Conservation (phyloP, 2,888 invertebrate species). For the Tetramorium bicarinatum region DNA sequence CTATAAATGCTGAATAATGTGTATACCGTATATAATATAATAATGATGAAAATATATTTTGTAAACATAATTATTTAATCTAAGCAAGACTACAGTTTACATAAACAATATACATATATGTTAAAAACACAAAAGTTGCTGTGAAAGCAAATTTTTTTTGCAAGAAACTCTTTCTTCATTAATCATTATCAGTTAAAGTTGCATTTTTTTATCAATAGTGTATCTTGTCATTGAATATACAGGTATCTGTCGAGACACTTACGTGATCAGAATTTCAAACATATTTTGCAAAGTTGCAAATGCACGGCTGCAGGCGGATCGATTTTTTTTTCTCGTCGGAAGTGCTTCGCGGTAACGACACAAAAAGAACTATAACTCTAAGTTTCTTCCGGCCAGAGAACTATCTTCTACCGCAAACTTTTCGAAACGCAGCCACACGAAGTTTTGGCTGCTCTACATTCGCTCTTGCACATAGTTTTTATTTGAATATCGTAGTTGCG, state of each 20-base stretch:
- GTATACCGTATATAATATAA: not conserved
- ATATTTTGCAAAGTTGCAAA: slow-evolving; percentile 55
- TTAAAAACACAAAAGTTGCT: not conserved
- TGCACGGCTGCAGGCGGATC: slow-evolving; percentile 63
- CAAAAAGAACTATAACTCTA: slow-evolving; percentile 68
- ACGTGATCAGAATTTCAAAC: slow-evolving; percentile 68
- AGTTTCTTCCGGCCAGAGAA: slow-evolving; percentile 61
- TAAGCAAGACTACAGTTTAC: not conserved
- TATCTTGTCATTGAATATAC: slow-evolving; percentile 25
- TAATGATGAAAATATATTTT: not conserved
- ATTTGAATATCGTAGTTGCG: slow-evolving; percentile 71
- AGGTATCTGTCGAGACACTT: slow-evolving; percentile 24
- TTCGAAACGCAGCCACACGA: slow-evolving; percentile 62
- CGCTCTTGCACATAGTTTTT: slow-evolving; percentile 69
- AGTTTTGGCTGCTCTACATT: slow-evolving; percentile 68
- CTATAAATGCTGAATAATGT: not conserved
- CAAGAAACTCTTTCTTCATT: not conserved
- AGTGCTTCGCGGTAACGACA: slow-evolving; percentile 65
- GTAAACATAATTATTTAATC: not conserved
- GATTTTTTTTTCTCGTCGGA: slow-evolving; percentile 70
- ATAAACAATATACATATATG: not conserved
- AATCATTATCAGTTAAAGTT: not conserved
- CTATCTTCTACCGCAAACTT: slow-evolving; percentile 66
- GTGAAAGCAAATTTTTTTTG: not conserved
- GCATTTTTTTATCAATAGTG: not conserved